Percentiles rank a stretch among this genome's conserved stretches.
These are phyloP conservation scores for Lithobates sylvaticus DNA, from an alignment of 2,797 vertebrate species.

Conservation along the genomic window DNA sequence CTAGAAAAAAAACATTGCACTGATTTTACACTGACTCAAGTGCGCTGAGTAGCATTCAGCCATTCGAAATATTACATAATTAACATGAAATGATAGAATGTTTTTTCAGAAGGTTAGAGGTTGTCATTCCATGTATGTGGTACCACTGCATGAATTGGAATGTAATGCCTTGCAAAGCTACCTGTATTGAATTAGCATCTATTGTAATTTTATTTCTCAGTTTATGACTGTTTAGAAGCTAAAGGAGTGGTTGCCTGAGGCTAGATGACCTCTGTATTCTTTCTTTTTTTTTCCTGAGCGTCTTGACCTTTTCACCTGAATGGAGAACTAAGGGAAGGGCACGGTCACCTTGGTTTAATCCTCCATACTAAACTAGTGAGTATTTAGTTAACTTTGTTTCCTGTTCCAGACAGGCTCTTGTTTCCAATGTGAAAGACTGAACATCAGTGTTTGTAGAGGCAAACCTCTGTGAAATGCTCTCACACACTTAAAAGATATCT, in stretches of 20 bases:
- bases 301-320: conserved; percentile 78
- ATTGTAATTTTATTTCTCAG: conserved; percentile 92
- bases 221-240: conserved; percentile 82
- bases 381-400: conserved; percentile 46
- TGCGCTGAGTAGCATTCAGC: too few relatives aligned
- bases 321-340: conserved; percentile 73
- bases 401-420: conserved; percentile 33
- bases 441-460: conserved; percentile 40
- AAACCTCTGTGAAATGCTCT: conserved; percentile 37
- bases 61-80: too few relatives aligned
- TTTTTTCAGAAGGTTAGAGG: too few relatives aligned
- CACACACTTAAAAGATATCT: background rate
- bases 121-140: too few relatives aligned
- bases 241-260: conserved; percentile 82
- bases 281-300: conserved; percentile 59
- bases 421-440: conserved; percentile 12
- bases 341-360: conserved; percentile 73
- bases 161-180: conserved; percentile 71
- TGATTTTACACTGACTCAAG: too few relatives aligned
- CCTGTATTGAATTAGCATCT: conserved; percentile 92
- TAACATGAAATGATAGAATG: too few relatives aligned
- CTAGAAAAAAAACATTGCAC: too few relatives aligned
- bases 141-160: too few relatives aligned
- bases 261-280: conserved; percentile 68
- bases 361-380: conserved; percentile 66